Base-by-base conservation (phyloP, 2,888 invertebrate species). In the Hyppa rectilinea region DNA sequence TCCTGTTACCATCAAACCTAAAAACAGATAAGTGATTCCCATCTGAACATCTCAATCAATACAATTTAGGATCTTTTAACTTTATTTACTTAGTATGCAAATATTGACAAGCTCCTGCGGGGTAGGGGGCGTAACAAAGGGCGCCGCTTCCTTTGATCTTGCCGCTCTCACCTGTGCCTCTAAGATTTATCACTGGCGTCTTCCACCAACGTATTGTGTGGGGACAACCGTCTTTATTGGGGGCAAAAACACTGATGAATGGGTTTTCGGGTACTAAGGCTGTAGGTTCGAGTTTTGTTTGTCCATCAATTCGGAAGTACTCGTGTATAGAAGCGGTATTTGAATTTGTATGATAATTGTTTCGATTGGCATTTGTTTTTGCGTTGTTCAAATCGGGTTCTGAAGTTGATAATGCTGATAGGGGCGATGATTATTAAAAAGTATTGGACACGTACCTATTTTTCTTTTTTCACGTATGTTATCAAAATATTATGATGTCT, bases 61-160 rank as follows among this genome's bases (percentile, higher is more conserved):
- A 81, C 85, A 87, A 86, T 87, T 82, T 81, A 84, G 74, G 73
- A 78, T 83, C 81, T 83, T 85, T 85, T 81, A 85, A 65, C 70
- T 74, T 73, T 83, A 86, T 90, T 90, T 91, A 88, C 87, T 92
- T 88, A 89, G 81, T 87, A 93, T 92, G 93, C 92, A 92, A 93
- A 93, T 92, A 91, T 92, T 91, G 89, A 91, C 90, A 85, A 40
- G 65, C 52, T 53, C 61, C 66, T 77, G 56, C 69, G 78, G 80
- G 78, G 81, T 75, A 83, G 80, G 79, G 82, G 74, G 75, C 59
- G 77, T 81, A 84, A 81, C 90, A 92, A 93, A 92, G 88, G 85
- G 82, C 56, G 84, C 93, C 93, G 94, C 90, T 80, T 71, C 75
- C 90, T 94, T 93, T 94, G 91, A 93, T 88, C 87, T 87, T 83